Conservation (phyloP, 2,888 invertebrate species). For the Gryllus longicercus region DNA sequence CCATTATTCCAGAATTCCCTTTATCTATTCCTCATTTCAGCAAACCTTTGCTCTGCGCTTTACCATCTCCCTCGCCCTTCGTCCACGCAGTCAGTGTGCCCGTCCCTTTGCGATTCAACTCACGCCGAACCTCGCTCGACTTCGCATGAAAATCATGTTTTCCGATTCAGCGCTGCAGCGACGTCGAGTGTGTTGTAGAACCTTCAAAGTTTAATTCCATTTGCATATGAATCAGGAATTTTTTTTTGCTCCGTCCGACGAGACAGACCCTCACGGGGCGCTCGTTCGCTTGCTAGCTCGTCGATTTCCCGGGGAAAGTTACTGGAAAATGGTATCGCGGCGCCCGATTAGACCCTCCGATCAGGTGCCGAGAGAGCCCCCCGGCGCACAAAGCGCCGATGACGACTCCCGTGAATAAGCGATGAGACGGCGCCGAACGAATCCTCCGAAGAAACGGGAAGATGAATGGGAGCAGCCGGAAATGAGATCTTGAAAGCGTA, state of each 20-base stretch:
- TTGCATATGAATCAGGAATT: background rate
- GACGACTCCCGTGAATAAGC: background rate
- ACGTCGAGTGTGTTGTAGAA: background rate
- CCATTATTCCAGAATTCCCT: no score
- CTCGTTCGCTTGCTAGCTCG: background rate
- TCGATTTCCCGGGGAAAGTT: background rate
- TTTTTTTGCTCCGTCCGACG: background rate
- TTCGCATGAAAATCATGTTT: background rate
- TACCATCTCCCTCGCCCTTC: no score
- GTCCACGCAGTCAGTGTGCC: no score
- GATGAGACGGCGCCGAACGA: background rate
- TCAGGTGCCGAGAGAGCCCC: background rate
- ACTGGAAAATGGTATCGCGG: background rate
- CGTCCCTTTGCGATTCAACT: background rate
- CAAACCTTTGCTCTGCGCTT: no score
- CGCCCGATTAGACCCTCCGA: background rate
- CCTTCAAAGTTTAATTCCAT: constrained; percentile 17
- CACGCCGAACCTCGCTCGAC: background rate
- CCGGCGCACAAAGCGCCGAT: background rate
- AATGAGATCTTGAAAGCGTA: background rate
- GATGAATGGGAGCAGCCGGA: background rate
- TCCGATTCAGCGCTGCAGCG: background rate
- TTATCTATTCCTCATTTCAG: no score
- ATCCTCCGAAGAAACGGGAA: background rate
- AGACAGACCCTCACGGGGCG: background rate